Conservation (phyloP, 53 echinoderm and acorn worm species). For the Zoroaster sp. region DNA sequence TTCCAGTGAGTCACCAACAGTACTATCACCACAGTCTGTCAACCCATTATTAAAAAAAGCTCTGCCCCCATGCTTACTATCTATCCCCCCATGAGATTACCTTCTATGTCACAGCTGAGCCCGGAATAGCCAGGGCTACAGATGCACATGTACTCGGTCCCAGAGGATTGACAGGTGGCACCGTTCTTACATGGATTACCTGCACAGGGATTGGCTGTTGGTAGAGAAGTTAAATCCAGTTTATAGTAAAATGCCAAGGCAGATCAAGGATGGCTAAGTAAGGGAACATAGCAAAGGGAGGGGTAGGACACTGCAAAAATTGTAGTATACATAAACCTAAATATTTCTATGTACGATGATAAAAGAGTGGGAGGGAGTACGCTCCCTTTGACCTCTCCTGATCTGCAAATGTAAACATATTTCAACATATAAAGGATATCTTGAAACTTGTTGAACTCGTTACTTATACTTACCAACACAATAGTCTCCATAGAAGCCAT, state of each 20-base stretch:
- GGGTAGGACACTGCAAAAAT: too few relatives aligned
- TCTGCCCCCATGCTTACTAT: neutral
- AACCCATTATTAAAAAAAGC: too few relatives aligned
- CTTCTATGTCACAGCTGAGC: slow-evolving; percentile 2
- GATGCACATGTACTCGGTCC: neutral
- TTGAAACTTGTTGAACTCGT: too few relatives aligned
- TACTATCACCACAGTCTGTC: too few relatives aligned
- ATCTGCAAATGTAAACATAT: too few relatives aligned
- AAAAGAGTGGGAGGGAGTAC: too few relatives aligned
- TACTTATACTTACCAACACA: slow-evolving; percentile 35
- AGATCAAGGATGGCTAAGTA: neutral
- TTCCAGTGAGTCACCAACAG: too few relatives aligned
- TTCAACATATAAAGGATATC: too few relatives aligned
- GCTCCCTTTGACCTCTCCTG: too few relatives aligned
- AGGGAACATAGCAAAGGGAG: too few relatives aligned
- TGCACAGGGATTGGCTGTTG: slow-evolving; percentile 8
- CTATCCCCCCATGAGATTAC: neutral
- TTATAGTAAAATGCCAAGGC: neutral
- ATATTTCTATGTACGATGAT: too few relatives aligned
- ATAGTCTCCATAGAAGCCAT: slow-evolving; percentile 5
- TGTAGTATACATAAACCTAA: too few relatives aligned
- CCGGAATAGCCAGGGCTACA: slow-evolving; percentile 27
- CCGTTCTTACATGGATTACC: slow-evolving; percentile 18
- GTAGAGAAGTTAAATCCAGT: neutral
- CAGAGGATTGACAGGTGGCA: slow-evolving; percentile 1